phyloP scores from a whole-genome alignment of 2,113 vertebrate genomes.

The Mobula hypostoma region DNA sequence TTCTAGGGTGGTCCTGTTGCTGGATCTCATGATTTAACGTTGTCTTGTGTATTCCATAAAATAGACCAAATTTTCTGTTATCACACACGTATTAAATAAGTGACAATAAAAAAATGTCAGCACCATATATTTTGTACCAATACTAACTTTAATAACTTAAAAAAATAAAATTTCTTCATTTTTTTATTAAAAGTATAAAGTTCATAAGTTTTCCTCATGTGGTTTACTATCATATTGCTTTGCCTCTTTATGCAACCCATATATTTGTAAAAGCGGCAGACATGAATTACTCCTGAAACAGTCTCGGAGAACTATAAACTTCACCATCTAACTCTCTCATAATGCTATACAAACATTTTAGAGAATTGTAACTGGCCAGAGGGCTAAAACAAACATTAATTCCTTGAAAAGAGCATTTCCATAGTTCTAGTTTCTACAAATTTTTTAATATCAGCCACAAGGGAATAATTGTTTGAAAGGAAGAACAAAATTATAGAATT shows the following conservation, averaged over 20 bases:
- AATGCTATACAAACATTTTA: not conserved
- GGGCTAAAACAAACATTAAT: not conserved
- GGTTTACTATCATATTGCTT: not conserved
- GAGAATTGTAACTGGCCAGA: not conserved
- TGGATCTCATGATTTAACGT: not conserved
- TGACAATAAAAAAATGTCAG: not conserved
- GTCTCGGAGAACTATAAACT: not conserved
- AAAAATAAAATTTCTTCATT: slow-evolving; percentile 5
- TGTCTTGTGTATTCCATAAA: not conserved
- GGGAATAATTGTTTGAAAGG: not conserved
- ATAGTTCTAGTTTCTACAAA: not conserved
- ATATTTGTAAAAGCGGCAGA: not conserved
- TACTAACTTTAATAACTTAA: not conserved
- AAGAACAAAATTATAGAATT: not conserved
- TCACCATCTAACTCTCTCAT: not conserved
- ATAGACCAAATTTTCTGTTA: not conserved
- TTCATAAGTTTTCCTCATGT: not conserved
- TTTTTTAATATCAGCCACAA: not conserved
- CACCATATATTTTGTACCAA: not conserved
- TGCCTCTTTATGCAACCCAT: not conserved
- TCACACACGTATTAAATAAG: not conserved
- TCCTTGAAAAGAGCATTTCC: not conserved
- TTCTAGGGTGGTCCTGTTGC: not conserved
- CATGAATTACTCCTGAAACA: not conserved
- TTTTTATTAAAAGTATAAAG: not conserved